phyloP scores from a whole-genome alignment of 2,113 vertebrate genomes.

The Nothobranchius kuhntae region DNA sequence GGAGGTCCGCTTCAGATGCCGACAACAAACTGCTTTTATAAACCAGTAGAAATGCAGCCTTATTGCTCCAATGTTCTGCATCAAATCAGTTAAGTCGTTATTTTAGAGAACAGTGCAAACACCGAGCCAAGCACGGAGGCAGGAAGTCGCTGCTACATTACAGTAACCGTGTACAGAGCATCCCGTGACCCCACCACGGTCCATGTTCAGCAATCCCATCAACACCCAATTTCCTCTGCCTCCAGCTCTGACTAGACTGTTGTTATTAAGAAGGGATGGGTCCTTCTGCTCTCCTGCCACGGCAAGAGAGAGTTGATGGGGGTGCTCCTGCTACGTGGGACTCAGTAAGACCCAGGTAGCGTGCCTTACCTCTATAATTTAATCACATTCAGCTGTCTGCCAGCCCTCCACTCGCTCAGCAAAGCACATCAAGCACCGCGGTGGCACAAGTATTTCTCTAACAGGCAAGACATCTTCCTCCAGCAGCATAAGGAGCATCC shows the following conservation, averaged over 20 bases:
- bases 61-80: too few relatives aligned
- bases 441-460: conserved; percentile 40
- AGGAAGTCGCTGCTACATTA: neutral
- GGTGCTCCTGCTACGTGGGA: conserved; percentile 66
- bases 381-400: conserved; percentile 78
- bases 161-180: conserved; percentile 23
- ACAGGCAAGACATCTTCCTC: conserved; percentile 57
- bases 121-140: neutral
- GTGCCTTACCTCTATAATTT: conserved; percentile 80
- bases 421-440: conserved; percentile 62
- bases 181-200: conserved; percentile 44
- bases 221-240: conserved; percentile 52
- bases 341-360: conserved; percentile 66
- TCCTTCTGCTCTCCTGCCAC: conserved; percentile 36
- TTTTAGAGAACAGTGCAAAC: neutral
- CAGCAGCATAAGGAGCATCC: conserved; percentile 42
- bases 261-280: conserved; percentile 52
- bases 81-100: neutral
- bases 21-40: too few relatives aligned
- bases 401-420: conserved; percentile 65
- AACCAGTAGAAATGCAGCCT: too few relatives aligned
- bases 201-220: conserved; percentile 53
- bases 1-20: too few relatives aligned
- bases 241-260: conserved; percentile 57
- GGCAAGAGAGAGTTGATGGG: conserved; percentile 16